phyloP scores from a whole-genome alignment of 2,888 invertebrate species.

The Acanthosepion pharaonis region DNA sequence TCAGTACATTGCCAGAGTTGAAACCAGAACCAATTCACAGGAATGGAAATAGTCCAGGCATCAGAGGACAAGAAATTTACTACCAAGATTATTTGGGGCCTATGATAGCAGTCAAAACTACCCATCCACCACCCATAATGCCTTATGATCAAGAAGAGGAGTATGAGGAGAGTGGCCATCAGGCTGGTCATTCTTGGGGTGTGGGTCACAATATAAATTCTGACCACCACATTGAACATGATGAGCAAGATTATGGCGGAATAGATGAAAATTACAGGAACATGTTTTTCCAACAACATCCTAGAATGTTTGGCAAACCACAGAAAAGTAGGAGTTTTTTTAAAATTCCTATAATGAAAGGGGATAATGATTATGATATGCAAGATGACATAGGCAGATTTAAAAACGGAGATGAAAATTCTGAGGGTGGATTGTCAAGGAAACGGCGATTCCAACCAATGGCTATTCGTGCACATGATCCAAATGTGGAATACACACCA shows the following conservation, averaged over 20 bases:
- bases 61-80: background rate
- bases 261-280: background rate
- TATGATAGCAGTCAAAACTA: background rate
- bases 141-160: constrained; percentile 38
- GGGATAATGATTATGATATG: background rate
- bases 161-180: background rate
- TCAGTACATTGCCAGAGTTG: background rate
- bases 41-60: background rate
- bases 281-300: background rate
- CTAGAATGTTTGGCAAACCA: background rate
- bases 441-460: constrained; percentile 40
- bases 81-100: constrained; percentile 6
- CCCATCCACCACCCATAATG: background rate
- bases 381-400: background rate
- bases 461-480: constrained; percentile 43
- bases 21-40: background rate
- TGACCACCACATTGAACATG: background rate
- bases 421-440: constrained; percentile 35
- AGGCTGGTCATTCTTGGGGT: constrained; percentile 40
- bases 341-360: background rate
- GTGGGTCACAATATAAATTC: background rate
- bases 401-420: constrained; percentile 35
- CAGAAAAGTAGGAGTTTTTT: background rate
- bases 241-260: background rate
- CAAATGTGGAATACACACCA: constrained; percentile 33